Percentiles rank a stretch among this genome's conserved stretches.
phyloP scores from a whole-genome alignment of 2,113 vertebrate species.

The Plectropomus leopardus region DNA sequence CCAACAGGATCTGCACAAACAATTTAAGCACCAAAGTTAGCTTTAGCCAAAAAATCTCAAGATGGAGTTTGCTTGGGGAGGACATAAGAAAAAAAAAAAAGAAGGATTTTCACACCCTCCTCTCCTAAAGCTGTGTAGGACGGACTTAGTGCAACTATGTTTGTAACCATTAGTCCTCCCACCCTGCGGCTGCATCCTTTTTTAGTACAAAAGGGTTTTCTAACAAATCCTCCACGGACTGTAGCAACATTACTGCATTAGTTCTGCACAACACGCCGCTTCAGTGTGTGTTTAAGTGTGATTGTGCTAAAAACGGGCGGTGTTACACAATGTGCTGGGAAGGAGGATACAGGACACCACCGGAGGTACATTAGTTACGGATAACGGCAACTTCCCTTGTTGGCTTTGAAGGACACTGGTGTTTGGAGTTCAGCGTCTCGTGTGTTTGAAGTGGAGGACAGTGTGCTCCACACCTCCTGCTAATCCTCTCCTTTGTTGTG shows the following conservation, averaged over 20 bases:
- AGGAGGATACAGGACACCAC: conserved; percentile 43
- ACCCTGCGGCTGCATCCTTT: conserved; percentile 36
- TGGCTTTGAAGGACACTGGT: conserved; percentile 42
- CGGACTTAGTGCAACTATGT: conserved; percentile 35
- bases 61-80: conserved; percentile 26
- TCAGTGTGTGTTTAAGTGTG: conserved; percentile 28
- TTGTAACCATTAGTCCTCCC: conserved; percentile 52
- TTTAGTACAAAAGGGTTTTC: conserved; percentile 52
- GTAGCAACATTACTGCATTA: conserved; percentile 39
- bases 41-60: conserved; percentile 38
- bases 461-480: conserved; percentile 6
- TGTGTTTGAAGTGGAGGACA: conserved; percentile 41
- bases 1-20: conserved; percentile 8
- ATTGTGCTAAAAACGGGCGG: conserved; percentile 24
- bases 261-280: conserved; percentile 20
- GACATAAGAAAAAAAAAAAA: conserved; percentile 14
- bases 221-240: conserved; percentile 40
- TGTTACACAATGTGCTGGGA: conserved; percentile 15
- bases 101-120: conserved; percentile 33
- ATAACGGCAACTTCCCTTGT: conserved; percentile 24
- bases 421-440: conserved; percentile 36
- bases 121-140: conserved; percentile 49
- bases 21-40: conserved; percentile 35
- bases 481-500: conserved; percentile 29
- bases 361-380: conserved; percentile 46